Evolutionary conservation across 1,140 invertebrate species (phyloP).

Genomic region (Drosophila mojavensis): DNA sequence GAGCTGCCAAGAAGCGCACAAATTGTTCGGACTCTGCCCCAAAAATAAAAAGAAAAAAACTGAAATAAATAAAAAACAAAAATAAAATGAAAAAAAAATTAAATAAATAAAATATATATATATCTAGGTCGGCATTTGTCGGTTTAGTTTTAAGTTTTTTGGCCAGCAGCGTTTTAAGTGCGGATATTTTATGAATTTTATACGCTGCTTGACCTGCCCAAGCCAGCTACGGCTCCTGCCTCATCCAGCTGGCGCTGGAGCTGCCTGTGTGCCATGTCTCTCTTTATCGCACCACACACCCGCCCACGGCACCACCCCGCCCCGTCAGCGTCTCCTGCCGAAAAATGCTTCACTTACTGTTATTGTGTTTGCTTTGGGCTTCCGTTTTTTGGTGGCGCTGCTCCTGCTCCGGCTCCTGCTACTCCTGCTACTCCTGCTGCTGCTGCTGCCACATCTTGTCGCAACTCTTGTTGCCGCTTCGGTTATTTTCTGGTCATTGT

Average conservation of each 20-base stretch:
- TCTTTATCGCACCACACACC: not conserved
- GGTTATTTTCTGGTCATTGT: constrained; percentile 66
- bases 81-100: constrained; percentile 26
- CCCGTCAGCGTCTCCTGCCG: not conserved
- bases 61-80: constrained; percentile 43
- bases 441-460: constrained; percentile 38
- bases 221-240: not conserved
- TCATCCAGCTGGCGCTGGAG: not conserved
- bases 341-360: constrained; percentile 55
- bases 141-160: constrained; percentile 50
- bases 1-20: constrained; percentile 31
- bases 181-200: constrained; percentile 82
- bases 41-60: constrained; percentile 41
- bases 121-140: constrained; percentile 9
- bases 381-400: constrained; percentile 32
- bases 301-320: too few species aligned
- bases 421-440: not conserved
- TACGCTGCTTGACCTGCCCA: constrained; percentile 73
- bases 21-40: constrained; percentile 59
- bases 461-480: constrained; percentile 52
- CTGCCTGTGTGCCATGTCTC: not conserved
- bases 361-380: constrained; percentile 65
- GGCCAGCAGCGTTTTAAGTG: constrained; percentile 61
- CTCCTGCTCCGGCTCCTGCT: not conserved
- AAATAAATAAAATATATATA: constrained; percentile 7